Conservation (phyloP, 2,888 invertebrate species). For the Sipunculus nudus region DNA sequence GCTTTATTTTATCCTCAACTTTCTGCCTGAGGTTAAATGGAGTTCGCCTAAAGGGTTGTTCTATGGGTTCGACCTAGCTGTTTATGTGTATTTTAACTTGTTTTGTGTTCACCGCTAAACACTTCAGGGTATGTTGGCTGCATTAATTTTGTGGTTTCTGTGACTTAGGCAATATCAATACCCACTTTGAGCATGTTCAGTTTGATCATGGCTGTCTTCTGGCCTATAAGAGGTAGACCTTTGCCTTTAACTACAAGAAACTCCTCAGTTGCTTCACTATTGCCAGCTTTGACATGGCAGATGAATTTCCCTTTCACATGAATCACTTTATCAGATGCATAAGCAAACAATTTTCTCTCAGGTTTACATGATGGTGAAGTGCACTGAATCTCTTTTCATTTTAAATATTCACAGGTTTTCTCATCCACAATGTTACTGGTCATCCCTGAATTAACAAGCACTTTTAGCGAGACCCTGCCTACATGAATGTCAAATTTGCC, state of each 20-base stretch:
- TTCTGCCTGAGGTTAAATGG: background rate
- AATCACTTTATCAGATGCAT: background rate
- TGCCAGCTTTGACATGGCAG: background rate
- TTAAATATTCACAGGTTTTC: too few species aligned
- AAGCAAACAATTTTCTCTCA: background rate
- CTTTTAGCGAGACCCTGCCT: too few species aligned
- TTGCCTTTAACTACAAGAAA: background rate
- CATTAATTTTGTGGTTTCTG: background rate
- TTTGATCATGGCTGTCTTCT: background rate
- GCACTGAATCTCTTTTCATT: too few species aligned
- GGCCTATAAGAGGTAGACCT: background rate
- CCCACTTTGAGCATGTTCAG: background rate
- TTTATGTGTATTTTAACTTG: background rate
- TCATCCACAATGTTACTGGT: too few species aligned
- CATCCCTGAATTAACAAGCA: too few species aligned
- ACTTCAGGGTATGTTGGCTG: background rate
- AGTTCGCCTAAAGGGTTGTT: background rate
- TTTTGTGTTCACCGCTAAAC: too few species aligned
- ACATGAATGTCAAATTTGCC: too few species aligned
- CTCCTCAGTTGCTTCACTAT: background rate
- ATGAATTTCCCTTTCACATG: background rate
- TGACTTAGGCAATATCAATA: background rate
- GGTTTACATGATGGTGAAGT: too few species aligned
- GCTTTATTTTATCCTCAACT: background rate
- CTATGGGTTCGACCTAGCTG: background rate